Evolutionary conservation across 2,888 invertebrate species (phyloP), one percentile per base, ranked within the genome.

Genomic region (Maniola hyperantus): DNA sequence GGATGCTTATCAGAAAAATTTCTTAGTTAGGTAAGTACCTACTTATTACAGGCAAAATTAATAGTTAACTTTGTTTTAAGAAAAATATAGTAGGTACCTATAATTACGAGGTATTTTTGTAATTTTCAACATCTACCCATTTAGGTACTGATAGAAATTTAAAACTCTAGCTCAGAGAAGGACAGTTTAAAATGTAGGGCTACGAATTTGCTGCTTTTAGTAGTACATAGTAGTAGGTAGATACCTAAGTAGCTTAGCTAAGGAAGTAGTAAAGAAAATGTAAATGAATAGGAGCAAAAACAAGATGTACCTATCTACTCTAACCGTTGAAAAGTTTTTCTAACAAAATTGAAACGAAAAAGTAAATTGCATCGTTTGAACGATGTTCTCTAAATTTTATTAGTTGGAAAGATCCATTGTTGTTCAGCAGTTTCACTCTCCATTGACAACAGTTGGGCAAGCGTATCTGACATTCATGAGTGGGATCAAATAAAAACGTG

Each of bases 361-460:
- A 10, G 15, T 10, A 36, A 55, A 55, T n/a, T 36, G 18, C 55
- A 18, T 13, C 36, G 20, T 13, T 42, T 33, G 44, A 44, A 50
- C 34, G n/a, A 36, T 42, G 20, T 20, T 62, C 7, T 26, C 39
- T 51, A 51, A 42, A 53, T 62, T 26, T 26, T 53, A 62, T 62
- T n/a, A 53, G 39, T 42, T 53, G 53, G 61, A 39, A 26, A 62
- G 62, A 26, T 62, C 62, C 42, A 53, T 62, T 62, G 62, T 60
- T 66, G 26, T 65, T 54, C 63, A 48, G 65, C 55, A 58, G 58
- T 57, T 66, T 51, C 62, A 63, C 55, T 61, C 66, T 42, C 59
- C 55, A 67, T 70, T 73, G 76, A 77, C 81, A 39, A 73, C 73
- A 79, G 83, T 87, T 87, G 84, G 77, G 84, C 81, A 87, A 87